These are phyloP conservation scores for Opisthocomus hoazin DNA, from an alignment of 2,113 vertebrate genomes.

Conservation along the genomic window DNA sequence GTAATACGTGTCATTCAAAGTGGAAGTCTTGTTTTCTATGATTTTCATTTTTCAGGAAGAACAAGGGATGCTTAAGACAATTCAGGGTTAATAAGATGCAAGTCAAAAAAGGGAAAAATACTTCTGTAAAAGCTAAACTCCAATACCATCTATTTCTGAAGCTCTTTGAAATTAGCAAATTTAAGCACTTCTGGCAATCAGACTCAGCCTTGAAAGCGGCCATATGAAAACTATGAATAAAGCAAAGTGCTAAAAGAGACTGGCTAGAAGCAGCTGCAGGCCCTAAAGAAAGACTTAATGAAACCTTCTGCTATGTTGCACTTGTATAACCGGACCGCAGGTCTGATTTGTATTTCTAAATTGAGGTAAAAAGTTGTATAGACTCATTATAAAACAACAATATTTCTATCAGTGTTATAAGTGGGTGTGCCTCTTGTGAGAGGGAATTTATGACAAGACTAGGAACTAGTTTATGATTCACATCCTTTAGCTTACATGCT, in stretches of 20 bases:
- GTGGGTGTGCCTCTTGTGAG: not conserved
- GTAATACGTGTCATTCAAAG: not conserved
- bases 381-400: not conserved
- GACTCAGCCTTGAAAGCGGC: not conserved
- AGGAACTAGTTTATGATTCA: not conserved
- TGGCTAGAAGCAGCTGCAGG: not conserved
- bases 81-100: not conserved
- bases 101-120: not conserved
- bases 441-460: not conserved
- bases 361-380: not conserved
- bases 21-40: not conserved
- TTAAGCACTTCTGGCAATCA: not conserved
- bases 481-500: not conserved
- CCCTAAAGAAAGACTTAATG: not conserved
- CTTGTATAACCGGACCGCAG: not conserved
- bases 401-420: not conserved
- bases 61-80: not conserved
- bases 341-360: not conserved
- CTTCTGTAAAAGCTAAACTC: not conserved
- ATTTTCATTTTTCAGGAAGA: not conserved
- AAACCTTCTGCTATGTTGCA: not conserved
- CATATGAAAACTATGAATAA: not conserved
- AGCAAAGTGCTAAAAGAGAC: not conserved
- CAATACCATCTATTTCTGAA: not conserved
- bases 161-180: not conserved